Evolutionary conservation across 2,888 invertebrate species (phyloP), one percentile per base, ranked within the genome.

Genomic region (Atethmia centrago): DNA sequence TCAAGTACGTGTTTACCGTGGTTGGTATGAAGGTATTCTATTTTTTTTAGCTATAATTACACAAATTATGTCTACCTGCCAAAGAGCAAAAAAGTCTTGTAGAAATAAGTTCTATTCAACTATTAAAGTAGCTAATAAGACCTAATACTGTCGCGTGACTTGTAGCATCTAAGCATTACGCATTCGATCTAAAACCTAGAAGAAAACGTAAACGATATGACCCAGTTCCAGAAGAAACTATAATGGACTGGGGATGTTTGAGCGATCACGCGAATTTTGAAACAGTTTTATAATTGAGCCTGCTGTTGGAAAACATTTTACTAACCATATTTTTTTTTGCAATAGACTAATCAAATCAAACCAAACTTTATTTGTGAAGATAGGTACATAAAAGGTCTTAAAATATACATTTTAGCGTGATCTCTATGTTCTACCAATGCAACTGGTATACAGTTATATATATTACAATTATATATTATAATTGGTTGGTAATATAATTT

Each of bases 101-200:
- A 53, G 19, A 40, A 51, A 47, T 47, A 10, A 76, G 28, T 65
- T 55, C 45, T 10, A 47, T 21, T 28, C 3, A 14, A 55, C 40
- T 21, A 62, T 61, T 62, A n/a, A 10, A 76, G 31, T 47, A 31
- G 51, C 19, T 40, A 49, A 28, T 19, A 7, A 19, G 28, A 42
- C 28, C 12, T 56, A 63, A 51, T 36, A 59, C 10, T n/a, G 36
- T 77, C 45, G 77, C 82, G 77, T 77, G 77, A 76, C 62, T 76
- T 42, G 14, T 12, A 56, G 28, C 49, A 74, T 49, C 64, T 80
- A 74, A 64, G 40, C 25, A 82, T 63, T 62, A 53, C 82, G 82
- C 82, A 67, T 53, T 63, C 51, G 51, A 56, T 31, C 56, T 58
- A 58, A 76, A 82, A 53, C 82, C 62, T 63, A 77, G 51, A 63